These are phyloP conservation scores for Druceiella hillmani DNA, from an alignment of 2,888 invertebrate genomes.

Conservation along the genomic window DNA sequence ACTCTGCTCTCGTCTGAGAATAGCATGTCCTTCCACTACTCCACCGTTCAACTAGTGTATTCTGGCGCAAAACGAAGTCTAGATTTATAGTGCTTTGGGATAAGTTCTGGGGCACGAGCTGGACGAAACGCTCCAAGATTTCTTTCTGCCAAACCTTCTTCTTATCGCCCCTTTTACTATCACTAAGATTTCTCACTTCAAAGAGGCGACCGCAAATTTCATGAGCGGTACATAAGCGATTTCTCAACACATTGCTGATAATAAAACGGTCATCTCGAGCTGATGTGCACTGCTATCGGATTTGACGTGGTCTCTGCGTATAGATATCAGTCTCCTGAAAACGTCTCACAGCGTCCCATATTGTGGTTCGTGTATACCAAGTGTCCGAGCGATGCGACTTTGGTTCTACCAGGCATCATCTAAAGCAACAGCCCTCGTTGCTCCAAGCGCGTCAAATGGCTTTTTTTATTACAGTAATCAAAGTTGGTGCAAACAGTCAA, in stretches of 20 bases:
- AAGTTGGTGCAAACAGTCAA: no score
- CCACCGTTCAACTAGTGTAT: no score
- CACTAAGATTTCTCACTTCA: no score
- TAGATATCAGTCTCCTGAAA: neutral
- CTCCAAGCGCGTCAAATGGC: no score
- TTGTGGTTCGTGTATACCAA: neutral
- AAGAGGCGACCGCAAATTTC: neutral
- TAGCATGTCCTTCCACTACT: no score
- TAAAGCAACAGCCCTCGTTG: no score
- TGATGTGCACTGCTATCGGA: slow-evolving; percentile 4
- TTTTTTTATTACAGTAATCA: no score
- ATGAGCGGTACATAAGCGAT: slow-evolving; percentile 1
- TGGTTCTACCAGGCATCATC: no score
- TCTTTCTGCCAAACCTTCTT: no score
- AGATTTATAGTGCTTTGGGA: neutral
- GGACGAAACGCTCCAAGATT: slow-evolving; percentile 2
- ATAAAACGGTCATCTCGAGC: slow-evolving; percentile 8
- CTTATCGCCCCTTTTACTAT: no score
- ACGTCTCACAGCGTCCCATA: neutral
- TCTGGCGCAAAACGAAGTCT: slow-evolving; percentile 6
- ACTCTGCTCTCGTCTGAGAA: slow-evolving; percentile 2
- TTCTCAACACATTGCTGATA: slow-evolving; percentile 5
- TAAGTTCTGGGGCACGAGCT: neutral
- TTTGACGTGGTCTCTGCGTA: no score
- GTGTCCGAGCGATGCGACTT: neutral